Base-by-base conservation (phyloP, 2,113 vertebrate species). In the Coptodon bakossiorum region DNA sequence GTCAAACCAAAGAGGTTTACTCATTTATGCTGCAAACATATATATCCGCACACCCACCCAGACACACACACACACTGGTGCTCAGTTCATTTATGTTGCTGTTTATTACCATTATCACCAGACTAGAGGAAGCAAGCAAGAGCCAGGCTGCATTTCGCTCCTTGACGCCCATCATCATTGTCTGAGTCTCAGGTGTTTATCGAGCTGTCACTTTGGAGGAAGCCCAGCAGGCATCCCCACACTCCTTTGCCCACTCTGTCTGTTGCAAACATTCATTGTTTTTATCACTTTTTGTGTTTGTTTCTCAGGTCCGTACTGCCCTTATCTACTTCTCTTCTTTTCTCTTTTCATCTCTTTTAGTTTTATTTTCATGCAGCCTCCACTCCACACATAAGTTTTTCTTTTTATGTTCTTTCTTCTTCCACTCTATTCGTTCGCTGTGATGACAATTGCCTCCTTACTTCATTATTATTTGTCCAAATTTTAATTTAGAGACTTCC, bases 101-200 rank as follows among this genome's bases (percentile, higher is more conserved):
- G 94, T 94, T 95, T 95, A 95, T 95, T 95, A 94, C 93, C 84
- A 94, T 95, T 94, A 95, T 94, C 91, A 89, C 76, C 90, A 94
- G 95, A 93, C 27, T 68, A 89, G 87, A 91, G 59, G 88, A 92
- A 81, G 82, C 66, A 63, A 84, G 90, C 56, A 45, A 36, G 78
- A 89, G 43, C 24, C 71, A 48, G 89, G 53, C 81, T 59, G 88
- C 83, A 80, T 92, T 88, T 88, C 80, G 57, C 90, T 91, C 81
- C 86, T 80, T 90, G 90, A 93, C 54, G 82, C 87, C 94, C 80
- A 88, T 94, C 94, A 88, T 89, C 86, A 88, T 89, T 40, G 45
- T 50, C 89, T 88, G 92, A 89, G 93, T 92, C 93, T 90, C 95
- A 94, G 95, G 92, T 96, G 96, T 94, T 95, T 93, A 92, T 90